Base-by-base conservation (phyloP, 2,888 invertebrate genomes). In the Caenorhabditis auriculariae region DNA sequence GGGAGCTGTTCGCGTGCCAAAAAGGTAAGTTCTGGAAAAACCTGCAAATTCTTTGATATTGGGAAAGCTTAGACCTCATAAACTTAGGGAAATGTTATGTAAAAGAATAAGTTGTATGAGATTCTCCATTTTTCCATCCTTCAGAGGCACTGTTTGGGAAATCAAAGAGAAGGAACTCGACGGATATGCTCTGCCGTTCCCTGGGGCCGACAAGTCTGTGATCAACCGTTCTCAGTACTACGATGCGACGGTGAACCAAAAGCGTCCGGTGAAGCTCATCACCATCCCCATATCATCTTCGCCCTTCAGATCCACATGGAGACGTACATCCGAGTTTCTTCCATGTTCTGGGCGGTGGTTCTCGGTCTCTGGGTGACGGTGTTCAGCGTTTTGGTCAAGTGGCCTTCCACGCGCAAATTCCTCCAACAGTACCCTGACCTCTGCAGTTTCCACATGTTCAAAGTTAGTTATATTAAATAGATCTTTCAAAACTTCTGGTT, bases 251-350 rank as follows among this genome's bases (percentile, higher is more conserved):
- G 82, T 84, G 1, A 86, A 87, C 0, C 87, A 88, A 52, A 85
- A 87, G 68, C 87, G 91, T 4, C 93, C 94, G 0, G 87, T 85
- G n/a, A n/a, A n/a, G n/a, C n/a, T n/a, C n/a, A n/a, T n/a, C n/a
- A n/a, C n/a, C n/a, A n/a, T n/a, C n/a, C n/a, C n/a, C n/a, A n/a
- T n/a, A n/a, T n/a, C n/a, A n/a, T n/a, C n/a, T n/a, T n/a, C n/a
- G n/a, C n/a, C n/a, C n/a, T 54, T 12, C 35, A 76, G 77, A 59
- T 79, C 15, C 69, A 72, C 48, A 65, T 82, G 47, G 75, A 87
- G 37, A 87, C 90, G 0, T 94, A 93, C 82, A 66, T 89, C n/a
- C 85, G 85, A 9, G 81, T 88, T 17, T 60, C 77, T 7, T 86
- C 87, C 0, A 78, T 89, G 28, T 38, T 90, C 4, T 80, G 87